Percentiles rank a stretch among this genome's conserved stretches.
phyloP scores from a whole-genome alignment of 2,113 vertebrate genomes.

The Misgurnus mizolepis region DNA sequence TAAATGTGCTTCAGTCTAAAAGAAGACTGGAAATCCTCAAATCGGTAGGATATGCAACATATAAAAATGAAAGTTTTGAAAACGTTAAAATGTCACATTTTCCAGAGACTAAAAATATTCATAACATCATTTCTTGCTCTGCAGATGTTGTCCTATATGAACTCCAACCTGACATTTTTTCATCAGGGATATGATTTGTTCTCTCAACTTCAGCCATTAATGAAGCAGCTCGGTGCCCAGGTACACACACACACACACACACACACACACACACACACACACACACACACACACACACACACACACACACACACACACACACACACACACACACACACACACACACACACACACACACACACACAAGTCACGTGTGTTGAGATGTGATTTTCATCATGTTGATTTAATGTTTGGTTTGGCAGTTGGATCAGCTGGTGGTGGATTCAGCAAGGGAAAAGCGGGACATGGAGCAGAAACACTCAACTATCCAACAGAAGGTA shows the following conservation, averaged over 20 bases:
- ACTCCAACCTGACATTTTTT: conserved; percentile 95
- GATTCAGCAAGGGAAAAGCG: conserved; percentile 95
- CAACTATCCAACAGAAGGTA: conserved; percentile 99
- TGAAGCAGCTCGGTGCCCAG: conserved; percentile 94
- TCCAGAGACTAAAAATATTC: not conserved
- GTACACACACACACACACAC: conserved; percentile 67
- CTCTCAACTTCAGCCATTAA: conserved; percentile 91
- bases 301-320: conserved; percentile 32
- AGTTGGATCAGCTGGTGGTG: conserved; percentile 93
- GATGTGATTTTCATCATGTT: not conserved
- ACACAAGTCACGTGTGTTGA: not conserved
- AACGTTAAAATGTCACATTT: not conserved
- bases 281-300: conserved; percentile 44
- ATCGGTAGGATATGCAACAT: conserved; percentile 77
- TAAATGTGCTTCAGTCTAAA: conserved; percentile 97
- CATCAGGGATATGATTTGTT: conserved; percentile 98
- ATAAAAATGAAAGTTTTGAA: not conserved
- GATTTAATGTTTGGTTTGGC: conserved; percentile 60
- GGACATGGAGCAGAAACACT: conserved; percentile 97
- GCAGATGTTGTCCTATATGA: conserved; percentile 98
- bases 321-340: not conserved
- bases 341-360: not conserved
- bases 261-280: conserved; percentile 48
- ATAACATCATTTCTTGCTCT: not conserved
- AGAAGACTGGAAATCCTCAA: conserved; percentile 96